Evolutionary conservation across 2,797 vertebrate species (phyloP).

Genomic region (Thaleichthys pacificus): DNA sequence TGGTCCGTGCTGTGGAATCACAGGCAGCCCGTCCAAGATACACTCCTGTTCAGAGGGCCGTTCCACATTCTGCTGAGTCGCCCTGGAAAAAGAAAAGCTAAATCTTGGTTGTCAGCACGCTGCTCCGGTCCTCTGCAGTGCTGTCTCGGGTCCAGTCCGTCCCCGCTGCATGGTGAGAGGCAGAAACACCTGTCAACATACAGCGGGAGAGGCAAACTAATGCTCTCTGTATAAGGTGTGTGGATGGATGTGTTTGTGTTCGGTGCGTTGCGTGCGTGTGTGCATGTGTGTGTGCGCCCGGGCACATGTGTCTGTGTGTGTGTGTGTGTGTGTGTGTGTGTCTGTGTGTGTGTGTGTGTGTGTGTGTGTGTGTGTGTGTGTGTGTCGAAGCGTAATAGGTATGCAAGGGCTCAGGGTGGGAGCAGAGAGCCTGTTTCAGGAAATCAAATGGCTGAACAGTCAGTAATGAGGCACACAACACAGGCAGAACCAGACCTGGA

Average conservation of each 20-base stretch:
- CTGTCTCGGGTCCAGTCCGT: constrained; percentile 51
- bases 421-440: constrained; percentile 76
- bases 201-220: constrained; percentile 10
- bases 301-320: background rate
- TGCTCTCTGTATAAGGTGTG: background rate
- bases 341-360: constrained; percentile 74
- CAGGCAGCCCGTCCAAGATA: constrained; percentile 69
- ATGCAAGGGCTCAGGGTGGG: constrained; percentile 78
- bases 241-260: background rate
- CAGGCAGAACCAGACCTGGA: constrained; percentile 81
- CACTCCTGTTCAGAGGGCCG: constrained; percentile 73
- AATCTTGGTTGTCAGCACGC: constrained; percentile 71
- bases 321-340: background rate
- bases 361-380: constrained; percentile 66
- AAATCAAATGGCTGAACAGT: constrained; percentile 91
- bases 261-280: background rate
- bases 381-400: constrained; percentile 79
- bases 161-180: constrained; percentile 29
- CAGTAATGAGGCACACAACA: constrained; percentile 93
- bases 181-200: background rate
- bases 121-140: constrained; percentile 63
- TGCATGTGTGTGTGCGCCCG: background rate
- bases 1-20: constrained; percentile 73
- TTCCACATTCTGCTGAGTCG: constrained; percentile 78
- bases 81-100: constrained; percentile 75